A percentile compares a stretch with the other conserved stretches of the same genome.
Evolutionary conservation across 2,113 vertebrate species (phyloP).

Genomic region (Austrofundulus limnaeus): DNA sequence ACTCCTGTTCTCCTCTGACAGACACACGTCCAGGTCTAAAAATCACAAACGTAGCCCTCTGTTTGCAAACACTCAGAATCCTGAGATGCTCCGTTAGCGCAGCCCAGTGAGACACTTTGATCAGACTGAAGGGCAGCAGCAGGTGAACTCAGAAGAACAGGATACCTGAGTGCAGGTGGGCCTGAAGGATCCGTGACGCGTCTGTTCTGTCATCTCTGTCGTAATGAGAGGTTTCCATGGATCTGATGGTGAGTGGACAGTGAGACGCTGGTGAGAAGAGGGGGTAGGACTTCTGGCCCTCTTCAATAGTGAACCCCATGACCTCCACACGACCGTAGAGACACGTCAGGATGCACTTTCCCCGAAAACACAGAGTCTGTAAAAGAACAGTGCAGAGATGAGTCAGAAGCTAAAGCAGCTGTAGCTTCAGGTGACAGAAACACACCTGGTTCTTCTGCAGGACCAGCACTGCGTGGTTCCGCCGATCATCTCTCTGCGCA

Average conservation of each 20-base stretch:
- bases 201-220: slow-evolving; percentile 68
- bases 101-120: too few relatives aligned
- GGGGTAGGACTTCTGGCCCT: slow-evolving; percentile 84
- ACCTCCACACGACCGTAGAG: slow-evolving; percentile 89
- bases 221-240: slow-evolving; percentile 57
- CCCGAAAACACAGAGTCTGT: slow-evolving; percentile 85
- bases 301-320: slow-evolving; percentile 84
- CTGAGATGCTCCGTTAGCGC: too few relatives aligned
- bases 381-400: not conserved
- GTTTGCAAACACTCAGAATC: too few relatives aligned
- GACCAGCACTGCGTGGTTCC: slow-evolving; percentile 74
- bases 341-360: slow-evolving; percentile 87
- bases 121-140: too few relatives aligned
- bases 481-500: slow-evolving; percentile 61
- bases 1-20: too few relatives aligned
- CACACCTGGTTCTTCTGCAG: slow-evolving; percentile 79
- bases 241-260: slow-evolving; percentile 80
- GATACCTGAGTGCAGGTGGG: slow-evolving; percentile 78
- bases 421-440: not conserved
- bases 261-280: slow-evolving; percentile 86
- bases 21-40: too few relatives aligned
- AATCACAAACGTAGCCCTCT: too few relatives aligned
- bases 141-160: too few relatives aligned
- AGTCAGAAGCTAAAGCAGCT: not conserved
- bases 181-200: slow-evolving; percentile 74